Conservation (phyloP, 2,888 invertebrate species). For the Watsonalla cultraria region DNA sequence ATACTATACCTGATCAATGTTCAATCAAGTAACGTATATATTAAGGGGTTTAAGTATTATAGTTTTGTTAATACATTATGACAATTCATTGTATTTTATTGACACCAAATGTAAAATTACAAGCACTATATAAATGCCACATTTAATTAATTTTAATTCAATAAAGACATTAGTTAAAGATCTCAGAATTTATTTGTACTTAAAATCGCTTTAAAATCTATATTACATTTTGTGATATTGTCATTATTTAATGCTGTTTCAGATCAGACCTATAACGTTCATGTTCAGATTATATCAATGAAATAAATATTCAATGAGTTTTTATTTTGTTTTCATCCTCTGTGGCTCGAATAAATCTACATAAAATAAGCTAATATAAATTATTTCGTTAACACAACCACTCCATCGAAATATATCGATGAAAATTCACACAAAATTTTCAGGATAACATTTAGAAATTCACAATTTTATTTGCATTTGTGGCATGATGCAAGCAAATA, state of each 20-base stretch:
- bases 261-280: background rate
- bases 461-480: no score
- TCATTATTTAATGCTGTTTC: background rate
- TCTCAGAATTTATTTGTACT: constrained; percentile 6
- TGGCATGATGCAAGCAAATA: no score
- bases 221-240: background rate
- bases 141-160: constrained; percentile 11
- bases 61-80: no score
- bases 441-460: no score
- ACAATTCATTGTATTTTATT: background rate
- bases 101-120: background rate
- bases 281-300: background rate
- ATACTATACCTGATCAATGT: no score
- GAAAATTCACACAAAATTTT: no score
- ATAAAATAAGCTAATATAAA: constrained; percentile 7
- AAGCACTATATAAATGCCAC: constrained; percentile 20
- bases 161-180: constrained; percentile 10
- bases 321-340: background rate
- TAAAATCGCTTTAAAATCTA: background rate
- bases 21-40: no score
- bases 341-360: constrained; percentile 4
- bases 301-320: background rate
- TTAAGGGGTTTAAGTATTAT: no score
- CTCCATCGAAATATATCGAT: constrained; percentile 11
- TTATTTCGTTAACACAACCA: constrained; percentile 33